Evolutionary conservation across 2,797 vertebrate species (phyloP).

Genomic region (Rhinogobio ventralis): DNA sequence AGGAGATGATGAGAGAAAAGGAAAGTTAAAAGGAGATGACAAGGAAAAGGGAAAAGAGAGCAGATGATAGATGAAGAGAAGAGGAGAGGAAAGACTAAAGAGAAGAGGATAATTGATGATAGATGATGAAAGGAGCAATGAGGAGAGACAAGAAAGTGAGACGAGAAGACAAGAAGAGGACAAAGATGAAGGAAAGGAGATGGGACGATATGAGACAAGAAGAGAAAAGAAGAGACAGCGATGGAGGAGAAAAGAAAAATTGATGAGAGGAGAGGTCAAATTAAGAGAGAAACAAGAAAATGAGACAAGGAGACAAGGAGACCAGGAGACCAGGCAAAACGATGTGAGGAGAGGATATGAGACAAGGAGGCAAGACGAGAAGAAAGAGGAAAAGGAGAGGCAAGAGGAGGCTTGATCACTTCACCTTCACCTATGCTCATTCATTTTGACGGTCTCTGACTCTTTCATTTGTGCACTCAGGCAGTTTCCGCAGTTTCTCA

Average conservation of each 20-base stretch:
- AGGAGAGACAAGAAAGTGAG: background rate
- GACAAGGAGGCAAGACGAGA: background rate
- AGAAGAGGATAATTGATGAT: background rate
- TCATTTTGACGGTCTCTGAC: conserved; percentile 18
- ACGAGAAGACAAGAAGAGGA: background rate
- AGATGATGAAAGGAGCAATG: background rate
- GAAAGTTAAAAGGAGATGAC: background rate
- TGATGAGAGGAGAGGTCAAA: background rate
- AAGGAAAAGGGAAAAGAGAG: background rate
- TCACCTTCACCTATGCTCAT: conserved; percentile 30
- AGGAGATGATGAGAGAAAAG: background rate
- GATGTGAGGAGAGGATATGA: background rate
- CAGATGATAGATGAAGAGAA: background rate
- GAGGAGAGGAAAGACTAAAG: background rate
- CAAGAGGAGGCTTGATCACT: background rate
- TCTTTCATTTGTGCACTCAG: conserved; percentile 58
- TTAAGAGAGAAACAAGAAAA: background rate
- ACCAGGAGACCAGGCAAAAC: background rate
- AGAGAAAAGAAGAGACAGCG: background rate
- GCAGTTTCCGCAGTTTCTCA: conserved; percentile 55
- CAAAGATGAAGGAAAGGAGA: background rate
- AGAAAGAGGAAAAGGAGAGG: background rate
- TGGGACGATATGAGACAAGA: background rate
- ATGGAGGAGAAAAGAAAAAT: background rate
- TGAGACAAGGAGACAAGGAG: background rate